Conservation (phyloP, 2,113 vertebrate genomes). For the Rhombomys opimus region DNA sequence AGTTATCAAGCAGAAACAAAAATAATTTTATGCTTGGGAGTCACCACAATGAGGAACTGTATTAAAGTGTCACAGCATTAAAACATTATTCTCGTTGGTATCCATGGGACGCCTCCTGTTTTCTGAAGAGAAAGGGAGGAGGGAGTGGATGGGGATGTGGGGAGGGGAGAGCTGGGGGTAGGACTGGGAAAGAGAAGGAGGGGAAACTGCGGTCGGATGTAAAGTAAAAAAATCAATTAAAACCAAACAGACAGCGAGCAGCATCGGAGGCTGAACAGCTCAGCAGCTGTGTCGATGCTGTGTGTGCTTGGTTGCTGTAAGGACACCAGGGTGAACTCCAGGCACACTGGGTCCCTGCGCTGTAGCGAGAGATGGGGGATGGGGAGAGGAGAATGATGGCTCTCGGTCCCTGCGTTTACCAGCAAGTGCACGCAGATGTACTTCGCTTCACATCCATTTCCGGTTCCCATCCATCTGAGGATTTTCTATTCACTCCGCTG, state of each 20-base stretch:
- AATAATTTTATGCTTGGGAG: not conserved
- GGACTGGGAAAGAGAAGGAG: too few relatives aligned
- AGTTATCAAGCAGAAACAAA: not conserved
- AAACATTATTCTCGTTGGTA: too few relatives aligned
- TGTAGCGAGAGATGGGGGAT: too few relatives aligned
- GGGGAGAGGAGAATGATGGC: accelerated
- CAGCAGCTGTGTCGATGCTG: accelerated
- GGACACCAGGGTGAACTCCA: not conserved
- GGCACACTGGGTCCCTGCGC: too few relatives aligned
- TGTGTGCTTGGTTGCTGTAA: accelerated
- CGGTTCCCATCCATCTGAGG: not conserved
- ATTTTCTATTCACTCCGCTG: not conserved
- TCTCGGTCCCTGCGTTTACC: not conserved
- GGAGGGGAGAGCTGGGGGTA: too few relatives aligned
- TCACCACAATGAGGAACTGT: not conserved
- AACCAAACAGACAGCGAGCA: not conserved
- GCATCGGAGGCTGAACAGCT: not conserved
- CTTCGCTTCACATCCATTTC: not conserved
- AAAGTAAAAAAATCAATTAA: too few relatives aligned
- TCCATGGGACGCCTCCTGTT: too few relatives aligned
- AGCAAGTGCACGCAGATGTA: not conserved
- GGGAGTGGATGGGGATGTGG: too few relatives aligned
- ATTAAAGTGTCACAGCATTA: not conserved
- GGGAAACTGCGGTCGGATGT: too few relatives aligned
- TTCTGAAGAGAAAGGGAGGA: too few relatives aligned